Base-by-base conservation (phyloP, 2,888 invertebrate species). In the Lobophora halterata region DNA sequence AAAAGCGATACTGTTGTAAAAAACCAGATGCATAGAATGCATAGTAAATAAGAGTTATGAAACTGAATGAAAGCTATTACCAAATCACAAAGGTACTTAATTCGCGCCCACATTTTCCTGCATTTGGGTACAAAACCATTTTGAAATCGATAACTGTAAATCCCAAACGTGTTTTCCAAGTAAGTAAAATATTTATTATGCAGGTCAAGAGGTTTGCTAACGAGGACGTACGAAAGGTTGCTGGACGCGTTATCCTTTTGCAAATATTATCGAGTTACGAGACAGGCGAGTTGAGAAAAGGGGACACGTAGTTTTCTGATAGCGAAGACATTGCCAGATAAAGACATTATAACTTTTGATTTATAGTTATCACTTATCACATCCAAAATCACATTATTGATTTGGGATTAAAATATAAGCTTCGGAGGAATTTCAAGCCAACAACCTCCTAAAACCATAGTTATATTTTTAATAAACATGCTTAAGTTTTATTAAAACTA, bases 141-240 rank as follows among this genome's bases (percentile, higher is more conserved):
- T 29, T 26, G 25, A 38, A 38, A 30, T 32, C 28, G 29, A 37
- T 33, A 33, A 37, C 3, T 17, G 6, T 27, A 3, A 17, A 17
- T 37, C 11, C 28, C 1, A 49, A 46, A 49, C 52, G 21, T 32
- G 46, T 47, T 46, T 16, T 28, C 25, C 18, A 38, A 29, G 46
- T 36, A 25, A 37, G 36, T 42, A 28, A n/a, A 30, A 30, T 42
- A 44, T 37, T 39, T 27, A 18, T n/a, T 30, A 42, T 43, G 36
- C 38, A 21, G 52, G 52, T 52, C 52, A 52, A 52, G 52, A 43
- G 41, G 46, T 47, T 31, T n/a, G n/a, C 45, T 19, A 29, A 40
- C 49, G 45, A 46, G 51, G 52, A 52, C 46, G 24, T 1, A 20
- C 18, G 12, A 37, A 29, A 47, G 32, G 29, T 46, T 23, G 30